Percentiles rank a stretch among this genome's conserved stretches.
phyloP scores from a whole-genome alignment of 1,140 invertebrate species.

The Limonius californicus region DNA sequence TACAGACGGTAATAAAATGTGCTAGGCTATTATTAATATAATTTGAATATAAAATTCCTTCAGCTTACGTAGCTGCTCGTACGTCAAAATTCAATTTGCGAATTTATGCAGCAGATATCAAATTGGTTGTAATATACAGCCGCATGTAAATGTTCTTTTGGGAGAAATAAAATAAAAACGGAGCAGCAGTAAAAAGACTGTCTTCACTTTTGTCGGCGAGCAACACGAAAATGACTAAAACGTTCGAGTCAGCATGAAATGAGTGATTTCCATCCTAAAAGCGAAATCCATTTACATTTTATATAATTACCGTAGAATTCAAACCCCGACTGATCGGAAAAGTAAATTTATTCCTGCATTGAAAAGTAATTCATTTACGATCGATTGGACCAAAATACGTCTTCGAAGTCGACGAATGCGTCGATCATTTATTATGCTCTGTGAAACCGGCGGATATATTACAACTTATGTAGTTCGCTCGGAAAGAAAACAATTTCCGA shows the following conservation, averaged over 20 bases:
- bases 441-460: background rate
- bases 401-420: background rate
- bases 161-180: no score
- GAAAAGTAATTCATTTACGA: constrained; percentile 28
- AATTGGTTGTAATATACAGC: no score
- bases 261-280: constrained; percentile 12
- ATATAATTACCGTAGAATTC: constrained; percentile 29
- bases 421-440: constrained; percentile 10
- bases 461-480: constrained; percentile 7
- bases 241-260: background rate
- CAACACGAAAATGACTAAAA: background rate
- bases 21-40: no score
- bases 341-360: constrained; percentile 31
- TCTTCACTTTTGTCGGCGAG: no score
- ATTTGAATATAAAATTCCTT: no score
- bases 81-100: no score
- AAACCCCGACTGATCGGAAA: constrained; percentile 32
- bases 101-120: no score
- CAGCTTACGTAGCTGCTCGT: no score
- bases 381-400: constrained; percentile 21
- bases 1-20: no score
- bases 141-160: no score
- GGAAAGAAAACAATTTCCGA: constrained; percentile 23
- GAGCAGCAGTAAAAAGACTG: no score
- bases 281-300: constrained; percentile 27